phyloP scores from a whole-genome alignment of 2,888 invertebrate genomes.

The Notocelia uddmanniana region DNA sequence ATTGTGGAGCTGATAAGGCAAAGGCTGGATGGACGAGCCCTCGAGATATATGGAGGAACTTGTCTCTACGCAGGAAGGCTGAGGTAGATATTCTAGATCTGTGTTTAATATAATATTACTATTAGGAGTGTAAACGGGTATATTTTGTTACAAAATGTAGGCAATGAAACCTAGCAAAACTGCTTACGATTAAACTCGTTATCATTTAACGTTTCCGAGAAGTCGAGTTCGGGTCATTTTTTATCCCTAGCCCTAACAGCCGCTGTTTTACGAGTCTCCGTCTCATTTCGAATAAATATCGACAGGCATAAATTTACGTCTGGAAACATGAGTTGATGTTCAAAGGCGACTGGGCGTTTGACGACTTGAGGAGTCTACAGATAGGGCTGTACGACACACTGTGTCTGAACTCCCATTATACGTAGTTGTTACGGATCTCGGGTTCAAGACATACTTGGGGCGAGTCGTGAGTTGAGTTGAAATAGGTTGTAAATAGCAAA shows the following conservation, averaged over 20 bases:
- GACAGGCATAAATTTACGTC: conserved; percentile 30
- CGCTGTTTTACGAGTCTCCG: conserved; percentile 28
- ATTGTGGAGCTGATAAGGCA: conserved; percentile 73
- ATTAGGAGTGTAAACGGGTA: background rate
- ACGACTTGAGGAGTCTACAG: conserved; percentile 10
- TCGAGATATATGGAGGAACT: conserved; percentile 81
- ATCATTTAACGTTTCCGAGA: conserved; percentile 18
- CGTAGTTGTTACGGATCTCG: background rate
- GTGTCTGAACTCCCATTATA: background rate
- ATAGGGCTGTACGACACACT: background rate
- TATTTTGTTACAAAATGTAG: background rate
- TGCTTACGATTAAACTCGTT: conserved; percentile 18
- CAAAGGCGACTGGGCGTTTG: conserved; percentile 25
- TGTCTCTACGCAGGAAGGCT: conserved; percentile 78
- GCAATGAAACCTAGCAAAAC: background rate
- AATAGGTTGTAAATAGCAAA: background rate
- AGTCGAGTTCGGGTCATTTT: conserved; percentile 19
- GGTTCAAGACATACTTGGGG: background rate
- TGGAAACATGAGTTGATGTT: conserved; percentile 31
- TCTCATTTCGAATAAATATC: conserved; percentile 28
- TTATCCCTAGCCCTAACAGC: conserved; percentile 19
- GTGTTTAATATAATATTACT: background rate
- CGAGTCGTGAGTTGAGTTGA: background rate
- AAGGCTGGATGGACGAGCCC: conserved; percentile 83
- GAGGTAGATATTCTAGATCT: conserved; percentile 66